Evolutionary conservation across 37 sponge, comb jelly and placozoan genomes (phyloP), one percentile per base, ranked within the genome.

Genomic region (Amphimedon queenslandica): DNA sequence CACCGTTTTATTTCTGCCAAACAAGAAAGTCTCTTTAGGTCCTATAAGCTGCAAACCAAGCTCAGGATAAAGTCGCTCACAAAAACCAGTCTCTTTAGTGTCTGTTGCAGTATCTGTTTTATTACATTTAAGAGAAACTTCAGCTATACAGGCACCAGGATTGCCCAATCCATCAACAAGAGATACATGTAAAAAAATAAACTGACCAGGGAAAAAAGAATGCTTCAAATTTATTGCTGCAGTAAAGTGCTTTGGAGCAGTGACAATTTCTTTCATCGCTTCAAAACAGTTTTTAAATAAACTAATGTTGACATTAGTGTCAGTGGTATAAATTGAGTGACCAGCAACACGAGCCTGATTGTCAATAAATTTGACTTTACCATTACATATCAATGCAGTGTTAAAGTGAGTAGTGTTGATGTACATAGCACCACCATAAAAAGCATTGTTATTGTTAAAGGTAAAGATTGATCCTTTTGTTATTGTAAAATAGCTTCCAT

Each of bases 401-500:
- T n/a, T 30, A 63, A 63, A 63, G 33, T 4, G 23, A 6, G 55
- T 42, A 70, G 25, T 5, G 29, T 70, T 31, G 4, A 70, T 23
- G 55, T 70, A 70, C 27, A 70, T 47, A 42, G 25, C 23, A 27
- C 71, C 55, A 11, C 71, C 71, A 24, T 70, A 29, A n/a, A n/a
- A n/a, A 21, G 68, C 68, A 27, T 2, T 11, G 16, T 70, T 43
- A 1, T 47, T 47, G 11, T 6, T 47, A 42, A 27, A 38, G 13
- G 21, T 21, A 8, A 40, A 23, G 28, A 18, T 38, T 60, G 61
- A n/a, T n/a, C 5, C 28, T 6, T 60, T 60, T 6, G 27, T 13
- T 11, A n/a, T 25, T 60, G 28, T 60, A 60, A 25, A 25, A n/a
- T n/a, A n/a, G n/a, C n/a, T n/a, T n/a, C 5, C 13, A 47, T 47